These are phyloP conservation scores for Emydocephalus ijimae DNA, from an alignment of 2,113 vertebrate genomes.

Conservation along the genomic window DNA sequence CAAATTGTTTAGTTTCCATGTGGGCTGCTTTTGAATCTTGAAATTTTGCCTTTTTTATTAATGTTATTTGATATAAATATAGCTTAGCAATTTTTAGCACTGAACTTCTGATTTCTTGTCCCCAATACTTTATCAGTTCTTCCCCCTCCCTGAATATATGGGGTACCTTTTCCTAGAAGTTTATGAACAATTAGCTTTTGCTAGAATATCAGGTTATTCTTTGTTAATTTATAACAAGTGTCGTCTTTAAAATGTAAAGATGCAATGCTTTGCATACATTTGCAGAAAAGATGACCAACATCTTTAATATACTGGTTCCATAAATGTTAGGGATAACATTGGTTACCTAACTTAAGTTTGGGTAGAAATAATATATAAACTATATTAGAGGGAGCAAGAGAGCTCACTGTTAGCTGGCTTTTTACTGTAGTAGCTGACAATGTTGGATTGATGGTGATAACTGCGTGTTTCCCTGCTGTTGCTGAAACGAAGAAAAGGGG, in stretches of 20 bases:
- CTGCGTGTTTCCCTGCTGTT: no score
- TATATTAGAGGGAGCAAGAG: no score
- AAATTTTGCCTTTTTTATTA: background rate
- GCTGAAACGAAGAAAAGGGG: no score
- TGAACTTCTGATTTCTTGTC: no score
- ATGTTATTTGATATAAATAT: no score
- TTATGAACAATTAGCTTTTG: background rate
- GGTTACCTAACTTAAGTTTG: no score
- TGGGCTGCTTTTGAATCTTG: background rate
- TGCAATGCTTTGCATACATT: background rate
- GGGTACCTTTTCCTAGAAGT: background rate
- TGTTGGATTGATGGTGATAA: no score
- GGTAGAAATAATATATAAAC: no score
- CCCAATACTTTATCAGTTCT: background rate
- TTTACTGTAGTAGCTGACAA: no score
- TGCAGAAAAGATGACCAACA: background rate
- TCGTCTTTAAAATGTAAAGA: background rate
- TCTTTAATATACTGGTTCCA: background rate
- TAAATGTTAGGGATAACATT: no score
- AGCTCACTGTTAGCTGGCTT: no score
- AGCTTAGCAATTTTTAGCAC: no score
- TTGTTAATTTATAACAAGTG: background rate
- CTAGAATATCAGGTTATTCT: background rate
- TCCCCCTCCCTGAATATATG: background rate
- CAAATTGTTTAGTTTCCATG: constrained; percentile 4